Percentiles rank a stretch among this genome's conserved stretches.
Conservation (phyloP, 2,888 invertebrate species). For the Bugulina stolonifera region DNA sequence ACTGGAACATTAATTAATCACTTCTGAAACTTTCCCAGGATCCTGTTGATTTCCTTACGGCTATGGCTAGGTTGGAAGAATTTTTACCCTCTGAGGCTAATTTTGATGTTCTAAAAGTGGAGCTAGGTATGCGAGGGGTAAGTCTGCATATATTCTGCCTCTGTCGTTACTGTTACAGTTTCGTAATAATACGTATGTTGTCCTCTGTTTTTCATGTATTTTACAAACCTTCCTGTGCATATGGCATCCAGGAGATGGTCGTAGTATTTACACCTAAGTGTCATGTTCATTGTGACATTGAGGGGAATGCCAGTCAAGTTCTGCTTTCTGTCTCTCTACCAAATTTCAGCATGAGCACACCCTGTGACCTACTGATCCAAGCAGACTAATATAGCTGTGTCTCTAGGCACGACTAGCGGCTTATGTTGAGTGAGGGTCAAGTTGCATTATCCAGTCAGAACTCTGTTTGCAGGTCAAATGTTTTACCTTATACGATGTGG, state of each 20-base stretch:
- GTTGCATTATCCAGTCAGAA: too few relatives aligned
- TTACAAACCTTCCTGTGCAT: neutral
- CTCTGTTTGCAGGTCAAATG: conserved; percentile 43
- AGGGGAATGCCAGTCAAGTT: too few relatives aligned
- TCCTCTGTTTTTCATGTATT: neutral
- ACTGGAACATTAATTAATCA: neutral
- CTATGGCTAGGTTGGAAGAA: conserved; percentile 82
- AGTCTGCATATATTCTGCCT: conserved; percentile 30
- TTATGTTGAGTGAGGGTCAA: too few relatives aligned
- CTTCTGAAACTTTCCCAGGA: conserved; percentile 60
- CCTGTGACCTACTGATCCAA: too few relatives aligned
- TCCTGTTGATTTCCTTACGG: conserved; percentile 84
- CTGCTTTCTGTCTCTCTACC: too few relatives aligned
- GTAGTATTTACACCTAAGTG: too few relatives aligned
- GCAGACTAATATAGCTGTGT: too few relatives aligned
- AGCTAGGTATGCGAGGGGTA: conserved; percentile 59
- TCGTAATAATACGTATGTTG: neutral
- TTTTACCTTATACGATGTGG: conserved; percentile 82
- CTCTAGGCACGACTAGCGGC: too few relatives aligned
- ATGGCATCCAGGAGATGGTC: too few relatives aligned
- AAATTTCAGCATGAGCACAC: too few relatives aligned
- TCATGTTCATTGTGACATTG: too few relatives aligned
- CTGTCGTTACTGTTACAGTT: neutral
- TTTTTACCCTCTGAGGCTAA: conserved; percentile 66
- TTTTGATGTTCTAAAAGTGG: conserved; percentile 66